Conservation (phyloP, 2,888 invertebrate species). For the Caenorhabditis sp. region DNA sequence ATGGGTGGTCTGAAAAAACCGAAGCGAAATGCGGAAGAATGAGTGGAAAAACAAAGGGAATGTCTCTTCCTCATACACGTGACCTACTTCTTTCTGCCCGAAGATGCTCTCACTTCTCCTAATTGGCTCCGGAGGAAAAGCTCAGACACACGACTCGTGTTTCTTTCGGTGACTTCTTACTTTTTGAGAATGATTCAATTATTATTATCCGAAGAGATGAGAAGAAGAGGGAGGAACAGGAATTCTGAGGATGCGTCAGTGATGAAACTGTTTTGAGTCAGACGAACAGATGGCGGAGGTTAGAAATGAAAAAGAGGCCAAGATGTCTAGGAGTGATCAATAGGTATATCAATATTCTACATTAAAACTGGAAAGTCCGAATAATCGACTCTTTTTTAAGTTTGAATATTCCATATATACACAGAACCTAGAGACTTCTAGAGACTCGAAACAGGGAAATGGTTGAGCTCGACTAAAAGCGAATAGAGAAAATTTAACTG, state of each 20-base stretch:
- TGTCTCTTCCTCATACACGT: conserved; percentile 8
- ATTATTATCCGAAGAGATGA: not conserved
- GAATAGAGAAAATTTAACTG: too few species aligned
- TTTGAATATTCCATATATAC: too few species aligned
- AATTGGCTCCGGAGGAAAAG: conserved; percentile 20
- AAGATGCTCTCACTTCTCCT: conserved; percentile 29
- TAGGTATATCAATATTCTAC: too few species aligned
- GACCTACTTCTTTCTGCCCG: conserved; percentile 17
- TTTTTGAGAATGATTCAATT: conserved; percentile 40
- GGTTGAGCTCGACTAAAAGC: too few species aligned
- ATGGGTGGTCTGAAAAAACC: conserved; percentile 10
- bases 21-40: conserved; percentile 18
- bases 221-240: not conserved
- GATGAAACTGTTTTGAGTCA: not conserved
- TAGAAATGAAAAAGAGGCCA: too few species aligned
- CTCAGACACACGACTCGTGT: not conserved
- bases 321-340: too few species aligned
- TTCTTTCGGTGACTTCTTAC: conserved; percentile 14
- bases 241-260: conserved; percentile 1
- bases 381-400: too few species aligned
- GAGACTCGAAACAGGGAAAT: too few species aligned
- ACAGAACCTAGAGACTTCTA: too few species aligned
- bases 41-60: conserved; percentile 34
- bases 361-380: too few species aligned
- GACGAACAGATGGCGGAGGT: too few species aligned